Conservation (phyloP, 2,113 vertebrate genomes). For the Triplophysa tibetana region DNA sequence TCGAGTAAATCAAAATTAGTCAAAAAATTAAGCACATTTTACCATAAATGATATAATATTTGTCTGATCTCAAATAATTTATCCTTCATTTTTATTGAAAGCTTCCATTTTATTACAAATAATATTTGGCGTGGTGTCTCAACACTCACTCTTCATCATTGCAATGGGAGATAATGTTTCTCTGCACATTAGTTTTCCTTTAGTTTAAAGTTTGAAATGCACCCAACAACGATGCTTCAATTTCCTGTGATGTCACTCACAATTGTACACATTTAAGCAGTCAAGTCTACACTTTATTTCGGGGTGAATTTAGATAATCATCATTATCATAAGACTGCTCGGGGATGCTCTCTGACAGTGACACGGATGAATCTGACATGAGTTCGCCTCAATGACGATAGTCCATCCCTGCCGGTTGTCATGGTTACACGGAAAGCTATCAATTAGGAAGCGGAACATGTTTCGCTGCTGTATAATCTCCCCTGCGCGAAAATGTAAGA, state of each 20-base stretch:
- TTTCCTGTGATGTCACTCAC: background rate
- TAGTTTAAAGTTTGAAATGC: background rate
- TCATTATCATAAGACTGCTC: background rate
- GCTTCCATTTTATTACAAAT: too few relatives aligned
- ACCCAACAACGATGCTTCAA: background rate
- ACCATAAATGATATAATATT: too few relatives aligned
- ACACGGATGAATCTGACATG: conserved; percentile 34
- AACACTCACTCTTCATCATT: background rate
- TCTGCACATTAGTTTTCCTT: background rate
- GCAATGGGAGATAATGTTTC: background rate
- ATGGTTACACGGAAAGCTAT: conserved; percentile 56
- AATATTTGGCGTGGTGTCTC: background rate
- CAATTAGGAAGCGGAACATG: conserved; percentile 52
- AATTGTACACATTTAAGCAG: background rate
- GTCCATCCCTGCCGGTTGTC: conserved; percentile 49
- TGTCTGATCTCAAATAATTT: too few relatives aligned
- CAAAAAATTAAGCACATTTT: background rate
- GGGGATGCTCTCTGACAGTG: conserved; percentile 13
- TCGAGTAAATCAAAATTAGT: background rate
- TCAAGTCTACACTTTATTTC: background rate
- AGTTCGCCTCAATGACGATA: conserved; percentile 43
- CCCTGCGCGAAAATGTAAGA: background rate
- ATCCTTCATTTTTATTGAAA: too few relatives aligned
- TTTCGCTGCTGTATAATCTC: conserved; percentile 40
- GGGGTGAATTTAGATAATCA: conserved; percentile 4